A percentile compares a stretch with the other conserved stretches of the same genome.
Evolutionary conservation across 2,113 vertebrate genomes (phyloP).

Genomic region (Cyprinodon variegatus): DNA sequence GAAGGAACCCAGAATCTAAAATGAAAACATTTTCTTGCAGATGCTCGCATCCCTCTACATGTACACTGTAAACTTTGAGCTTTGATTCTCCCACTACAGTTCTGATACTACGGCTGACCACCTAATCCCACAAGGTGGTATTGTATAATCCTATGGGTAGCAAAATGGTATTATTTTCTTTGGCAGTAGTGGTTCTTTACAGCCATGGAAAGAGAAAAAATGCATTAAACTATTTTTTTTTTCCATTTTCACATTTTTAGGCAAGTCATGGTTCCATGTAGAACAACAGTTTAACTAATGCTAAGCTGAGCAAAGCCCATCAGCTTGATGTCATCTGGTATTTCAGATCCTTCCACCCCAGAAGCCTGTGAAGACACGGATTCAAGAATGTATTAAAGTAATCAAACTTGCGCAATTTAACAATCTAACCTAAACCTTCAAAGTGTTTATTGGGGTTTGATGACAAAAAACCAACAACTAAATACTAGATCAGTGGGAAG

Average conservation of each 20-base stretch:
- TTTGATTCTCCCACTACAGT: constrained; percentile 60
- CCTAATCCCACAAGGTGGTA: constrained; percentile 33
- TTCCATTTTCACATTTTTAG: constrained; percentile 81
- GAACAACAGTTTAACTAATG: constrained; percentile 89
- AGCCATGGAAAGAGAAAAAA: constrained; percentile 85
- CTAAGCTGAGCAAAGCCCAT: constrained; percentile 99
- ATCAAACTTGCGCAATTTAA: no score
- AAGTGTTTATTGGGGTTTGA: no score
- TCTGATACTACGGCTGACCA: constrained; percentile 49
- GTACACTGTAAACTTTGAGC: constrained; percentile 76
- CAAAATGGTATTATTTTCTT: constrained; percentile 87
- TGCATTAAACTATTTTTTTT: constrained; percentile 73
- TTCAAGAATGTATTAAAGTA: no score
- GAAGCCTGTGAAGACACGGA: constrained; percentile 83
- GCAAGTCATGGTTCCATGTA: constrained; percentile 77
- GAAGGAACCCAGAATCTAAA: constrained; percentile 34
- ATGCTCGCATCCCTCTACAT: constrained; percentile 67
- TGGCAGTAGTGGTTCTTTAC: constrained; percentile 95
- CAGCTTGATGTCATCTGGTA: constrained; percentile 95
- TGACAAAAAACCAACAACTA: no score
- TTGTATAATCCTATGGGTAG: constrained; percentile 67
- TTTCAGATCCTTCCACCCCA: constrained; percentile 91
- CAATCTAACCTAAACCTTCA: no score
- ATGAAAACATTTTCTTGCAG: constrained; percentile 45
- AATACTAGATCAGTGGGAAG: no score